Percentiles rank a stretch among this genome's conserved stretches.
Evolutionary conservation across 2,888 invertebrate species (phyloP).

Genomic region (Fissipunctia ypsillon): DNA sequence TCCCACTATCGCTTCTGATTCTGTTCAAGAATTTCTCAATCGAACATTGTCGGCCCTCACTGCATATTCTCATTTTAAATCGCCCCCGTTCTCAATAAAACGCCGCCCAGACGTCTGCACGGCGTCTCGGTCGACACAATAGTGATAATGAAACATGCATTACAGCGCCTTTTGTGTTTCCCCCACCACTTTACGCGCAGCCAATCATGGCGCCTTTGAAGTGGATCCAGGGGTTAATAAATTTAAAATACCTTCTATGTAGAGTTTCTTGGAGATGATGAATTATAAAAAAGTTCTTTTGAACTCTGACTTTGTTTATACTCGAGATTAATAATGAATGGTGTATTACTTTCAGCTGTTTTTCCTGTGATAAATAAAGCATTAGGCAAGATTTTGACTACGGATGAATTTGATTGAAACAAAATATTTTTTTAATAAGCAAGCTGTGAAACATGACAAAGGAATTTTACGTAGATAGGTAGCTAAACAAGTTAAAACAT

Average conservation of each 20-base stretch:
- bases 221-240: conserved; percentile 69
- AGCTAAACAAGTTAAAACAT: not conserved
- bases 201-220: conserved; percentile 79
- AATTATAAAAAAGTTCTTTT: conserved; percentile 60
- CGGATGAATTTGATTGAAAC: conserved; percentile 15
- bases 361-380: conserved; percentile 44
- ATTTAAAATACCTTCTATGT: conserved; percentile 75
- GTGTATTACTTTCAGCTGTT: conserved; percentile 29
- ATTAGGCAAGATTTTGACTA: not conserved
- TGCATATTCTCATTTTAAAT: conserved; percentile 85
- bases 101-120: conserved; percentile 79
- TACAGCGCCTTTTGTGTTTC: conserved; percentile 72
- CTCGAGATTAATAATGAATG: conserved; percentile 38
- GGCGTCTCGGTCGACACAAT: conserved; percentile 76
- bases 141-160: conserved; percentile 84
- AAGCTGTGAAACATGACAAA: not conserved
- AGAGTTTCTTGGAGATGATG: conserved; percentile 53
- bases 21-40: conserved; percentile 66
- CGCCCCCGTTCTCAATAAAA: conserved; percentile 70
- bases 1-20: conserved; percentile 16
- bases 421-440: not conserved
- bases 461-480: not conserved
- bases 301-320: conserved; percentile 43
- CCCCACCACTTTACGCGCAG: conserved; percentile 67
- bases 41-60: conserved; percentile 75